Evolutionary conservation across 2,888 invertebrate species (phyloP), one percentile per base, ranked within the genome.

Genomic region (Aporophyla nigra): DNA sequence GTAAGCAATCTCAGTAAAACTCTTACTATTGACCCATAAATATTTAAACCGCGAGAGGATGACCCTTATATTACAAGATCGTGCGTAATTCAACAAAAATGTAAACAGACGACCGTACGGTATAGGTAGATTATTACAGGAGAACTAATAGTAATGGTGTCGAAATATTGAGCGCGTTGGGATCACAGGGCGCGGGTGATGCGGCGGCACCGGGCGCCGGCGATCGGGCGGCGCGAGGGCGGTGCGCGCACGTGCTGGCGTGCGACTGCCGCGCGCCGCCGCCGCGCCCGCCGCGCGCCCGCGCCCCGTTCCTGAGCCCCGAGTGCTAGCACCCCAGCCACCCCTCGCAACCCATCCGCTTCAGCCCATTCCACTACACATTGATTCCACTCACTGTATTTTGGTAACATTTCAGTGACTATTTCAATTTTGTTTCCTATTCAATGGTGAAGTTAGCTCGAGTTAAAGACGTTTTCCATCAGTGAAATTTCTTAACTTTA

Each of bases 221-320:
- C 72, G 84, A 53, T 85, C 88, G 88, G 87, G 89, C 91, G 91
- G 93, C 95, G 94, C 95, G 91, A 89, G 92, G 93, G 93, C 93
- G 95, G 90, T 92, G 90, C 93, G 95, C 95, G 95, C 95, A 94
- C 95, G 96, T 94, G 95, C 92, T 92, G 91, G 94, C 95, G 95
- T 92, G 95, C 95, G 93, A 96, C 96, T 95, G 96, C 95, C 95
- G 95, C 93, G 93, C 93, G 88, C 89, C 90, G 86, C 83, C 67
- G 93, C 91, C 91, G 80, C 77, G 92, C 93, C 93, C 93, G 93
- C 91, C 91, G 90, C 89, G 91, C 92, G 92, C 87, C 90, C 93
- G 93, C 93, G 92, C 92, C 94, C 80, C 87, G 76, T 63, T 80
- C 85, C 86, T 78, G 86, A 82, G 87, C 77, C 71, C 74, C 82